These are phyloP conservation scores for Orchestes rusci DNA, from an alignment of 2,888 invertebrate genomes.

Conservation along the genomic window DNA sequence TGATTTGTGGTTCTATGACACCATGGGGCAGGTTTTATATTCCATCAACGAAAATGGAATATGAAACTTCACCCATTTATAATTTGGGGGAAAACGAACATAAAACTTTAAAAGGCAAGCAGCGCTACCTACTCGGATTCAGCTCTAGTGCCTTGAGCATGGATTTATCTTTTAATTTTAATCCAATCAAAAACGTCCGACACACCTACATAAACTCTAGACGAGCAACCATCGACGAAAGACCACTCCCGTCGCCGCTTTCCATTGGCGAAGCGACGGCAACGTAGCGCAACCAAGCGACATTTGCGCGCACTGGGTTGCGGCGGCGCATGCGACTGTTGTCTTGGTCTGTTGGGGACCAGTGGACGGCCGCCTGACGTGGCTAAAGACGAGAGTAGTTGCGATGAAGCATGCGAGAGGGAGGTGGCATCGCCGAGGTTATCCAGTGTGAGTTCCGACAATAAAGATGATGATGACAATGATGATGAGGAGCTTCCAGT, in stretches of 20 bases:
- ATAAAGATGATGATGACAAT: slow-evolving; percentile 8
- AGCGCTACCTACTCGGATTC: too few relatives aligned
- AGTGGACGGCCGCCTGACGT: slow-evolving; percentile 36
- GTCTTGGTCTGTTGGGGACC: slow-evolving; percentile 39
- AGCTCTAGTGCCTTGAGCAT: too few relatives aligned
- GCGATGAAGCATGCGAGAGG: background rate
- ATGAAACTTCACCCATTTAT: slow-evolving; percentile 24
- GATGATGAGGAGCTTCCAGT: slow-evolving; percentile 1
- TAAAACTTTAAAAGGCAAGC: slow-evolving; percentile 23
- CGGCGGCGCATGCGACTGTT: slow-evolving; percentile 26
- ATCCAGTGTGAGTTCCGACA: too few relatives aligned
- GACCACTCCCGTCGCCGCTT: slow-evolving; percentile 14
- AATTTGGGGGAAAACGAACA: slow-evolving; percentile 29
- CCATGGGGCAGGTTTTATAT: too few relatives aligned
- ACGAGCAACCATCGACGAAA: slow-evolving; percentile 11
- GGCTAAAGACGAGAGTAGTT: slow-evolving; percentile 2
- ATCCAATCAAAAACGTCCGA: background rate
- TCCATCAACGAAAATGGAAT: too few relatives aligned
- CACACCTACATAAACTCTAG: slow-evolving; percentile 2
- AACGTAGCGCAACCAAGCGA: slow-evolving; percentile 11
- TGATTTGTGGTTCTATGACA: too few relatives aligned
- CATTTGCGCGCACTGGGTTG: slow-evolving; percentile 20
- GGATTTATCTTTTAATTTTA: too few relatives aligned
- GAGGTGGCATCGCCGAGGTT: background rate
- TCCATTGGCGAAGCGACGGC: slow-evolving; percentile 6